Evolutionary conservation across 2,113 vertebrate genomes (phyloP), one percentile per base, ranked within the genome.

Genomic region (Amblyornis subalaris): DNA sequence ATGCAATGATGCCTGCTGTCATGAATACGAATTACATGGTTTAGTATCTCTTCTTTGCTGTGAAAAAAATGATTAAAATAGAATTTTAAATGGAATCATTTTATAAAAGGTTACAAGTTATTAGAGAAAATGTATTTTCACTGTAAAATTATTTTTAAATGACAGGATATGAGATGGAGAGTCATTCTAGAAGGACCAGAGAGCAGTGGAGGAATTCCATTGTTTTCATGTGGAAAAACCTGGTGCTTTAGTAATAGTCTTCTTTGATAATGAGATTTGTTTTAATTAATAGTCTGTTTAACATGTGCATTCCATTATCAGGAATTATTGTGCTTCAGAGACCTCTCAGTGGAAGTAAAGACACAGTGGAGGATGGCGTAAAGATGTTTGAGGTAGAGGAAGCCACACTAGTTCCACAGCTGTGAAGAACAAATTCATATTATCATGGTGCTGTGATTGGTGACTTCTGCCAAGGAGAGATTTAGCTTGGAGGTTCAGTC

Each of bases 11-110:
- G 90, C 61, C 91, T 96, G 65, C 73, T 89, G 73, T 70, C 64
- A 62, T 90, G 85, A 94, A 89, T 91, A 93, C 1, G 3, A 94
- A 96, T 93, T 76, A 38, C 19, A 50, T 71, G 76, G 62, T 54
- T 87, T 92, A 86, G 69, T 91, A 83, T 90, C 61, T 93, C 72
- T 58, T 90, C 47, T 93, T 91, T 71, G 54, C 62, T 93, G 54
- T 79, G 79, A 94, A 86, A 96, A 96, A 95, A 93, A 73, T 48
- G 3, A 87, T 86, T 95, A 89, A 93, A 90, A 86, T 35, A 75
- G 35, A 81, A 82, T 80, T 95, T 90, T 54, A 79, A 96, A 85
- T 51, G 0, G 61, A 93, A 86, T 84, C 3, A 31, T 28, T 92
- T 88, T 81, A 83, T 50, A 60, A 90, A 91, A 71, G 13, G 48